phyloP scores from a whole-genome alignment of 2,113 vertebrate genomes.

The Rhegmatorhina hoffmannsi region DNA sequence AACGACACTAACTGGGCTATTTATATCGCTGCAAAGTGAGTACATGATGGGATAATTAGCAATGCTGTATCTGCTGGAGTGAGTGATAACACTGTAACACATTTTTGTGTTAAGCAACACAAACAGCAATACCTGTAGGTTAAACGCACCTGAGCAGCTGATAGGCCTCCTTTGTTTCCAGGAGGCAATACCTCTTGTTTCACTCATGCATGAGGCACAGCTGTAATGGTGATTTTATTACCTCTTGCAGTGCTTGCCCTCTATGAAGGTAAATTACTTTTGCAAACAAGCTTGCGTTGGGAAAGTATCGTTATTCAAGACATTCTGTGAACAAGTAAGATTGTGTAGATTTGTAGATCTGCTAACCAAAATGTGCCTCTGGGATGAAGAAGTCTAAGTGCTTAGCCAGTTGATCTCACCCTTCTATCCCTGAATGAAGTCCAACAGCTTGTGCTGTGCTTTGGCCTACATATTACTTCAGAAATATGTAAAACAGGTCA shows the following conservation, averaged over 20 bases:
- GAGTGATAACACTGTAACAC: not conserved
- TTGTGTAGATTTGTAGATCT: not conserved
- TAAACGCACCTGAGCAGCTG: conserved; percentile 9
- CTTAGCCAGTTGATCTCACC: not conserved
- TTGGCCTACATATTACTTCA: not conserved
- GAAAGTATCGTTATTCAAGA: not conserved
- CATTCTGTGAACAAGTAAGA: not conserved
- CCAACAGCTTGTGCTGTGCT: not conserved
- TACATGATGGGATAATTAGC: conserved; percentile 54
- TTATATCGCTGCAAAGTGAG: conserved; percentile 34
- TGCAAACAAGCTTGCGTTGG: not conserved
- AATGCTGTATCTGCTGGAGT: not conserved
- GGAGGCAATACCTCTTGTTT: not conserved
- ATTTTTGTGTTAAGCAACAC: conserved; percentile 14
- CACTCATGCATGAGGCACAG: not conserved
- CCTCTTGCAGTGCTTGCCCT: not conserved
- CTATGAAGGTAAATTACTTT: not conserved
- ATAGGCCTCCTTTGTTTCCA: not conserved
- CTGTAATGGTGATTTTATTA: not conserved
- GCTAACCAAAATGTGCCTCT: not conserved
- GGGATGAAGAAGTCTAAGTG: not conserved
- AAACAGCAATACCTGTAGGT: conserved; percentile 28
- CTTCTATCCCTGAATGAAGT: not conserved
- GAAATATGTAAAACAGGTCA: not conserved
- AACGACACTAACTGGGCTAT: conserved; percentile 36